phyloP scores from a whole-genome alignment of 1,140 invertebrate genomes.

The Diuraphis noxia region DNA sequence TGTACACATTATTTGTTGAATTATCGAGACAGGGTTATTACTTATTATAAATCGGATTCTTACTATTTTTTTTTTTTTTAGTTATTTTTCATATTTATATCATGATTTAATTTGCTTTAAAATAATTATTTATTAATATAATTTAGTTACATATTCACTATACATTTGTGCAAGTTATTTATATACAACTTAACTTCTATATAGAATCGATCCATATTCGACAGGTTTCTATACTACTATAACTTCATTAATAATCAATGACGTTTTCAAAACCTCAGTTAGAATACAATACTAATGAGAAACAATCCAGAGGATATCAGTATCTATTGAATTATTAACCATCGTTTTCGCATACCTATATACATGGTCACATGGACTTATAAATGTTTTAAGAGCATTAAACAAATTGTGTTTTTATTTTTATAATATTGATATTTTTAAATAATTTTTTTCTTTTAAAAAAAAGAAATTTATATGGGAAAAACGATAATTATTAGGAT shows the following conservation, averaged over 20 bases:
- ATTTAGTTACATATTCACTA: neutral
- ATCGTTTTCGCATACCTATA: neutral
- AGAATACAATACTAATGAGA: constrained; percentile 2
- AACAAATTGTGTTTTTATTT: neutral
- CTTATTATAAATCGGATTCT: neutral
- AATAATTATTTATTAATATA: neutral
- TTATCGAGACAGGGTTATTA: neutral
- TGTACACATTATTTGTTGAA: neutral
- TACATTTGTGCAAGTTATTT: neutral
- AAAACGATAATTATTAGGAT: neutral
- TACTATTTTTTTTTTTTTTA: neutral
- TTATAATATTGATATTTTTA: neutral
- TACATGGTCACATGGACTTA: too few relatives aligned
- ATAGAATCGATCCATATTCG: neutral
- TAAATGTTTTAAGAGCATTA: neutral
- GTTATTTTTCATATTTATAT: neutral
- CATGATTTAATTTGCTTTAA: neutral
- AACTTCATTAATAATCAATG: constrained; percentile 27
- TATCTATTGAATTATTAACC: constrained; percentile 11
- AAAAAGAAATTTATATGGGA: neutral
- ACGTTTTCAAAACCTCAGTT: neutral
- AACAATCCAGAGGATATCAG: neutral
- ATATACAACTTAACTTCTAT: neutral
- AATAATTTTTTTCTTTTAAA: neutral
- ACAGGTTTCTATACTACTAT: neutral